phyloP scores from a whole-genome alignment of 2,797 vertebrate species.

The Sardinella longiceps region DNA sequence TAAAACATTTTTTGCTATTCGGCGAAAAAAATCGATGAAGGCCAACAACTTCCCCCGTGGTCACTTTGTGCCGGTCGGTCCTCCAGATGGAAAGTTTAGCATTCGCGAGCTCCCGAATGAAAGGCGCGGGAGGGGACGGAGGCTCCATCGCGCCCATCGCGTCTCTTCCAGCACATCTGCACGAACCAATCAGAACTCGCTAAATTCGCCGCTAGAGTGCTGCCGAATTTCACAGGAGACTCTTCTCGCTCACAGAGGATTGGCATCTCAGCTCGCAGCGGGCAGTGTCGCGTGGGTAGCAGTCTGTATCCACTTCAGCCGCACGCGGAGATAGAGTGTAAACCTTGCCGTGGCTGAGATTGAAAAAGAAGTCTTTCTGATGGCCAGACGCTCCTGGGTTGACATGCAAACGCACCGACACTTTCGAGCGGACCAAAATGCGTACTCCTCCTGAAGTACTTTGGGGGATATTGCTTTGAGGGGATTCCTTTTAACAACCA shows the following conservation, averaged over 20 bases:
- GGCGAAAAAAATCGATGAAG: conserved; percentile 9
- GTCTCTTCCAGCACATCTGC: background rate
- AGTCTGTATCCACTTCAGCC: conserved; percentile 9
- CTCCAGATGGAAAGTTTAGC: conserved; percentile 16
- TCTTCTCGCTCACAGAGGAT: conserved; percentile 3
- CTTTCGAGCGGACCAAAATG: background rate
- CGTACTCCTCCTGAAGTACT: background rate
- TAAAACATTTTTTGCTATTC: conserved; percentile 18
- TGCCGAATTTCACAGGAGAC: conserved; percentile 15
- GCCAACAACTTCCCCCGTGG: conserved; percentile 12
- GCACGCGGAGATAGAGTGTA: background rate
- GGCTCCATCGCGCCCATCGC: background rate
- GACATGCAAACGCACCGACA: background rate
- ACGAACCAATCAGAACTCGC: conserved; percentile 7
- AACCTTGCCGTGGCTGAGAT: background rate
- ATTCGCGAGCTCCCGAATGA: background rate
- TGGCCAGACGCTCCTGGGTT: background rate
- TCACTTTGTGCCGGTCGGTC: background rate
- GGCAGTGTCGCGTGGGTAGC: conserved; percentile 15
- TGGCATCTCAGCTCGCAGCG: conserved; percentile 1
- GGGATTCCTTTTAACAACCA: background rate
- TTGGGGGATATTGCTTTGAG: background rate
- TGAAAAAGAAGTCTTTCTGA: background rate
- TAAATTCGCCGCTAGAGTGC: conserved; percentile 14
- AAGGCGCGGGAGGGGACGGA: background rate